Evolutionary conservation across 2,888 invertebrate species (phyloP), one percentile per base, ranked within the genome.

Genomic region (Tetheella fluctuosa): DNA sequence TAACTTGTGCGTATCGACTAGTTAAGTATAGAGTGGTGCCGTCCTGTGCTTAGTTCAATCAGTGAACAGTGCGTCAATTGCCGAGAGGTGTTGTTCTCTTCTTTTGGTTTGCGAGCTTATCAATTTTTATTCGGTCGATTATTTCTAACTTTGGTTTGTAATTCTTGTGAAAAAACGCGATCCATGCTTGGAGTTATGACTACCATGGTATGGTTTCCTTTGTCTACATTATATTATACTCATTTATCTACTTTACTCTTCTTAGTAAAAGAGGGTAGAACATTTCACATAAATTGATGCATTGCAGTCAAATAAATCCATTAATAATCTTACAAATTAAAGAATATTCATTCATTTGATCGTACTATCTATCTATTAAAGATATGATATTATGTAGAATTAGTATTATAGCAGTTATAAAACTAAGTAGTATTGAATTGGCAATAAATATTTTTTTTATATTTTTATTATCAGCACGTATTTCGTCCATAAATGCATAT

Each of bases 201-300:
- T 89, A 93, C 92, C 90, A 91, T 93, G 92, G 92, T 93, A 93
- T 92, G 92, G 92, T 92, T 92, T 91, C 88, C 92, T 92, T 93
- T 93, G 92, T 92, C 88, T 91, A 89, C 83, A 85, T 86, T 89
- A 83, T 28, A 13, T 53, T 53, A 53, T 13, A 20, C 20, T 34
- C 20, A 20, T 78, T 83, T 85, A 76, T 73, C 69, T 70, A 80
- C 13, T 85, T 79, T 85, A 81, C 76, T 84, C 80, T 86, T 83
- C 83, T 83, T 87, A 84, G 87, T 83, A 81, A 79, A 79, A 76
- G 82, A 82, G 80, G 82, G 78, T 90, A 89, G 90, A 78, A 85
- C 77, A 76, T 79, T 71, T 77, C 75, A 79, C 73, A 78, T 75
- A 63, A 65, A 76, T 65, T 73, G 70, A 76, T 77, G 72, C 80